Base-by-base conservation (phyloP, 2,113 vertebrate species). In the Hylia prasina region DNA sequence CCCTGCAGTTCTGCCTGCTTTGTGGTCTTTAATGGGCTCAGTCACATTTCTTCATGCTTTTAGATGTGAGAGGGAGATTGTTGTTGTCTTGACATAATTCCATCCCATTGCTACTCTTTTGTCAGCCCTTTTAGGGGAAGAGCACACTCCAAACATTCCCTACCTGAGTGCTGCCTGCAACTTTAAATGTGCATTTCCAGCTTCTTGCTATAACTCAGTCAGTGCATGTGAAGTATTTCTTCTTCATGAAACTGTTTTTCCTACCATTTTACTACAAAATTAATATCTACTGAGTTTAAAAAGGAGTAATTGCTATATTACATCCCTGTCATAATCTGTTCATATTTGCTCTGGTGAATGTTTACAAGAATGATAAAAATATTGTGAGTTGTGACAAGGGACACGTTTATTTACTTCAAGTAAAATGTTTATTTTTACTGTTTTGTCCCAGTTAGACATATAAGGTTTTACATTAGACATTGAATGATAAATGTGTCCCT, bases 331-430 rank as follows among this genome's bases (percentile, higher is more conserved):
- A 60, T 68, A 81, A 78, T 83, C 24, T 75, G 10, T 65, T 81
- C 21, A 24, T 64, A 65, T 79, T 89, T 89, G 27, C 18, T 89
- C 53, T 91, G 65, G 28, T 42, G 44, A 91, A 6, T 82, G 20
- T 83, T 88, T 91, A 56, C 71, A 90, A 33, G 37, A 77, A 81
- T 45, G 17, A 89, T 39, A 82, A 75, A 70, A 93, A 48, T 17
- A 27, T 66, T 56, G 2, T 44, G 45, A 85, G 15, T 61, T 93
- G 58, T 86, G 70, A 70, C 71, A 92, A 42, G 70, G 35, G 61
- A 93, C 37, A 69, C 47, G 82, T 88, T 72, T 82, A 80, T 93
- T 93, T 91, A 72, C 53, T 79, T 88, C 45, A 87, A 85, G 50
- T 45, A 84, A 93, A 89, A 71, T 72, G 18, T 50, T 93, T 87